Evolutionary conservation across 2,113 vertebrate genomes (phyloP), one percentile per base, ranked within the genome.

Genomic region (Astatoreochromis straeleni): DNA sequence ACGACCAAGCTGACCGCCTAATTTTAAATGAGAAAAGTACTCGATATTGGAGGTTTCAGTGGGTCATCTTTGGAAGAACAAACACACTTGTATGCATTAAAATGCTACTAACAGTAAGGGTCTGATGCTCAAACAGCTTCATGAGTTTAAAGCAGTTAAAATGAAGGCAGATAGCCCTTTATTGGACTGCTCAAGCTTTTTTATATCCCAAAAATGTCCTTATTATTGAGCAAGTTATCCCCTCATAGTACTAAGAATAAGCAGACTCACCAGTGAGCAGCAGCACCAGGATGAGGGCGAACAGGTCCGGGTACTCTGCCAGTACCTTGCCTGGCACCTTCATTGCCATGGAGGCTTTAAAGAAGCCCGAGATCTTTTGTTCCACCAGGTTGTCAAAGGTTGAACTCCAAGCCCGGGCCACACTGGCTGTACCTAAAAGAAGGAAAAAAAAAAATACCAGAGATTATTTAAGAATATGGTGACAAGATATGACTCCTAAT

Each of bases 321-420:
- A 99, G 95, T n/a, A 99, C 94, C 0, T 88, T 1, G 1, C 96
- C 95, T 0, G 97, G 97, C 17, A 97, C 80, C 4, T 97, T 87
- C 92, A 99, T 88, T 3, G 96, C 29, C 91, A 97, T 95, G 81
- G 89, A 96, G 9, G 92, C 95, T 84, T 90, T 93, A 17, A 99
- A 98, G 94, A 97, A 97, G 40, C 9, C 92, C 0, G 98, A 99
- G 90, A 99, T 98, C 86, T 97, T 97, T 87, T 98, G 97, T 40
- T 97, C 98, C 0, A 99, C 96, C 86, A 99, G 94, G 87, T 96
- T 98, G 93, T 99, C 98, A 5, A 99, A 99, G 0, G 97, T 97
- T 0, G 97, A 97, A 47, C 98, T 99, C 98, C 98, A 99, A 0
- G 98, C 98, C 87, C 98, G 95, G 33, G 97, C 98, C 79, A 99